A percentile compares a stretch with the other conserved stretches of the same genome.
phyloP scores from a whole-genome alignment of 2,113 vertebrate genomes.

The Python bivittatus region DNA sequence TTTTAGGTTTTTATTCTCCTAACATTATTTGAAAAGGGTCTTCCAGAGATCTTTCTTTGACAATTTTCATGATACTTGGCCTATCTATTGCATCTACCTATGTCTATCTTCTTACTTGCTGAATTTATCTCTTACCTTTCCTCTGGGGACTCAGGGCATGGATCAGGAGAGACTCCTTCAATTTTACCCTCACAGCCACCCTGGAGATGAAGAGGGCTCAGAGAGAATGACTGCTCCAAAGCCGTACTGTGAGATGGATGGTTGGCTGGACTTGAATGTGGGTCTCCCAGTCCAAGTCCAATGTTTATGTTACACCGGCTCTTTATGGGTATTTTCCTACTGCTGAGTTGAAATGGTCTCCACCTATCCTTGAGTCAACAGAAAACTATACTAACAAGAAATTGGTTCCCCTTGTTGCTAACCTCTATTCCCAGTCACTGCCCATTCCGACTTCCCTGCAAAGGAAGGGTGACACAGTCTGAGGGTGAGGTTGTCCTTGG shows the following conservation, averaged over 20 bases:
- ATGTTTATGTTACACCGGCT: not conserved
- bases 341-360: not conserved
- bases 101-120: not conserved
- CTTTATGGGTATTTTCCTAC: not conserved
- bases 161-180: not conserved
- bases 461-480: not conserved
- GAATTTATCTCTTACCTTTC: not conserved
- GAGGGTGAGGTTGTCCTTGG: not conserved
- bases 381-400: not conserved
- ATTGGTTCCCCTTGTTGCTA: not conserved
- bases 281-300: not conserved
- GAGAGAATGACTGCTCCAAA: not conserved
- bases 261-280: not conserved
- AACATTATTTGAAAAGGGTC: not conserved
- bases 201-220: not conserved
- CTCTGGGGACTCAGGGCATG: not conserved
- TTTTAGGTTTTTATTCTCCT: not conserved
- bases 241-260: not conserved
- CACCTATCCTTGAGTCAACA: not conserved
- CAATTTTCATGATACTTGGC: not conserved
- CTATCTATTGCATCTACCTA: not conserved
- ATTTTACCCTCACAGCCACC: not conserved
- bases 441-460: not conserved
- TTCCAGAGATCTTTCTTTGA: not conserved
- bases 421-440: not conserved